Evolutionary conservation across 2,888 invertebrate species (phyloP).

Genomic region (Nomada ferruginata): DNA sequence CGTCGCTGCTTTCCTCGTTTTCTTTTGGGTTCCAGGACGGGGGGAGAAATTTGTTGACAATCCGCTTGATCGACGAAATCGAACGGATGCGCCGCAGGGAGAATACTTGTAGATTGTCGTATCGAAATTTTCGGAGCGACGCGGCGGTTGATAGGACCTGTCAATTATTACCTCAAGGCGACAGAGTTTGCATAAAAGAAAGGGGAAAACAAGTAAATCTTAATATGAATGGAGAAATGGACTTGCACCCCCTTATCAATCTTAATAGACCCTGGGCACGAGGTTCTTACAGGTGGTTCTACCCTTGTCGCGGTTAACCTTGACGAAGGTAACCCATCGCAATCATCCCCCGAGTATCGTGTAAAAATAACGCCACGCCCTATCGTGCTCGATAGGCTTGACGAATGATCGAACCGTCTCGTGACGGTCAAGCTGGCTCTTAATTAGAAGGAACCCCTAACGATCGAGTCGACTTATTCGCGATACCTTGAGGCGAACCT

Average conservation of each 20-base stretch:
- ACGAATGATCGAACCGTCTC: conserved; percentile 65
- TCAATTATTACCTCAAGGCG: no score
- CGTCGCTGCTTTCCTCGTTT: conserved; percentile 13
- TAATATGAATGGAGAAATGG: no score
- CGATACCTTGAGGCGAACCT: conserved; percentile 28
- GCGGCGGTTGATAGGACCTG: no score
- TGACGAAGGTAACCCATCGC: conserved; percentile 43
- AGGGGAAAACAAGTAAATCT: neutral
- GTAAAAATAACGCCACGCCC: conserved; percentile 49
- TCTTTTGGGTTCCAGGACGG: no score
- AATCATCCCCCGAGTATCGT: conserved; percentile 34
- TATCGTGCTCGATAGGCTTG: conserved; percentile 31
- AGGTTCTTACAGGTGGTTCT: conserved; percentile 66
- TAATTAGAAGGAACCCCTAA: conserved; percentile 61
- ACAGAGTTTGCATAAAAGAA: no score
- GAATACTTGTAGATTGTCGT: no score
- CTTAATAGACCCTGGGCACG: conserved; percentile 57
- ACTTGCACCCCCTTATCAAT: conserved; percentile 20
- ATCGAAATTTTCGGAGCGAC: no score
- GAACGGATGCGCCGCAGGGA: no score
- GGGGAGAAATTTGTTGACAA: conserved; percentile 31
- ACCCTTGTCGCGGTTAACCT: conserved; percentile 56
- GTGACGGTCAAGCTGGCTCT: conserved; percentile 44
- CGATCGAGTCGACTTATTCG: conserved; percentile 45
- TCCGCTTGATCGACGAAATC: conserved; percentile 9